phyloP scores from a whole-genome alignment of 1,140 invertebrate species.

The Ceratina australensis region DNA sequence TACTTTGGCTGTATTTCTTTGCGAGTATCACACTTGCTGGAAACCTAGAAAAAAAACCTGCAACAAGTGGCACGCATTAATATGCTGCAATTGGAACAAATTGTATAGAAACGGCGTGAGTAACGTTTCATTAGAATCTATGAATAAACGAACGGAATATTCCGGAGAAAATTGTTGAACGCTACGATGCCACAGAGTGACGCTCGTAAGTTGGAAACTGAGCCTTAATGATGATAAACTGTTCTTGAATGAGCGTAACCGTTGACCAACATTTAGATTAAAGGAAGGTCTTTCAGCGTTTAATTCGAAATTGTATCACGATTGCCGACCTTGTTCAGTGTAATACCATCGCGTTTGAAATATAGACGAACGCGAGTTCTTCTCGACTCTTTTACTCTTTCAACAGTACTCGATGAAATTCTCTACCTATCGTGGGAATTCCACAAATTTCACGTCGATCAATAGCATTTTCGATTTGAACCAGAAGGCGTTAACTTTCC shows the following conservation, averaged over 20 bases:
- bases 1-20: conserved; percentile 57
- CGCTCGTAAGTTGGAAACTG: not conserved
- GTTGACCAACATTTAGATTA: conserved; percentile 38
- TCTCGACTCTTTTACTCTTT: not conserved
- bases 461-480: not conserved
- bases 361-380: conserved; percentile 9
- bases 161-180: no score
- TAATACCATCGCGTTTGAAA: not conserved
- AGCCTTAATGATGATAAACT: conserved; percentile 42
- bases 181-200: not conserved
- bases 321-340: not conserved
- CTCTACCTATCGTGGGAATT: not conserved
- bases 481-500: not conserved
- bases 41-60: conserved; percentile 37
- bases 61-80: not conserved
- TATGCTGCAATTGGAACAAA: not conserved
- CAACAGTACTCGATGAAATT: not conserved
- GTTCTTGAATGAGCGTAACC: conserved; percentile 23
- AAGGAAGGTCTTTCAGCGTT: conserved; percentile 4
- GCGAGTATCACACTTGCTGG: conserved; percentile 3
- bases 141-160: no score
- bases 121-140: not conserved
- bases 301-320: not conserved
- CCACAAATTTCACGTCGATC: not conserved
- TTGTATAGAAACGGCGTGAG: not conserved